These are phyloP conservation scores for Sminthurides aquaticus DNA, from an alignment of 2,888 invertebrate species.

Conservation along the genomic window DNA sequence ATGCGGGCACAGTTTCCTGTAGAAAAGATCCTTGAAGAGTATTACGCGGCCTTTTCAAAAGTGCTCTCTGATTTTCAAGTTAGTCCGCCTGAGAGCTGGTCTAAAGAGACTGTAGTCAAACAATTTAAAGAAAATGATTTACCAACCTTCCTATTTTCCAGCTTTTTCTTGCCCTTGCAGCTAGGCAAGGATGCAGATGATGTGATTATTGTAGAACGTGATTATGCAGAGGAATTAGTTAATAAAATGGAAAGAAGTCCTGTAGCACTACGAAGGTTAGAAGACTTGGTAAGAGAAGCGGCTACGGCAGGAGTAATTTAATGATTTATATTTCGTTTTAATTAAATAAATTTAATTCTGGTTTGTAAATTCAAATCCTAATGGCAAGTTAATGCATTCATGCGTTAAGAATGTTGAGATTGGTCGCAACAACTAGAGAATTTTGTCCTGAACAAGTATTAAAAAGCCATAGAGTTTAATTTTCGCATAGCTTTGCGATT, in stretches of 20 bases:
- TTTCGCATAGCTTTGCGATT: too few species aligned
- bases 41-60: conserved; percentile 25
- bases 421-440: too few species aligned
- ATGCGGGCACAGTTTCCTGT: conserved; percentile 27
- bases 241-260: conserved; percentile 7
- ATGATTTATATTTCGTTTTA: too few species aligned
- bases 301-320: background rate
- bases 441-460: too few species aligned
- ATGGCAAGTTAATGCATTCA: too few species aligned
- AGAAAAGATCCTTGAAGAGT: conserved; percentile 20
- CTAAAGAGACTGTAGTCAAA: conserved; percentile 26
- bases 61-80: conserved; percentile 21
- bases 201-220: background rate
- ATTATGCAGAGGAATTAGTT: conserved; percentile 2
- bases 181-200: background rate
- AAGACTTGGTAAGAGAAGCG: background rate
- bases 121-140: conserved; percentile 23
- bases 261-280: background rate
- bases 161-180: conserved; percentile 35
- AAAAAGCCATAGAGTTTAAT: too few species aligned
- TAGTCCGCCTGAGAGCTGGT: conserved; percentile 25
- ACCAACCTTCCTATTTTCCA: conserved; percentile 23
- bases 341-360: too few species aligned
- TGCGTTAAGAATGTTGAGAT: too few species aligned
- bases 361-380: too few species aligned